Percentiles rank a stretch among this genome's conserved stretches.
Conservation (phyloP, 2,797 vertebrate genomes). For the Lepilemur ruficaudatus region DNA sequence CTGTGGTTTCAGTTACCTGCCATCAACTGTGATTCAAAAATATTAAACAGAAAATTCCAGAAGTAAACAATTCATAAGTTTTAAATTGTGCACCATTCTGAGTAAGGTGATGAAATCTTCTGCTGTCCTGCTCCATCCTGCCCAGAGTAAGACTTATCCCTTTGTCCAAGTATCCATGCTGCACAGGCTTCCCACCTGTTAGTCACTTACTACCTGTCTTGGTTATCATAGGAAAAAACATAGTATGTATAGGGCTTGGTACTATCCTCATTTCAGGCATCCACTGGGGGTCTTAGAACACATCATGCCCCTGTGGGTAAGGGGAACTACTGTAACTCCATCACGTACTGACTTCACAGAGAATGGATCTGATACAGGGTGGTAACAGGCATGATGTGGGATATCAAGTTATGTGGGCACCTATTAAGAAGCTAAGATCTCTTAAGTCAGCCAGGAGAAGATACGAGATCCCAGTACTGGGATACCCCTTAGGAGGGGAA, state of each 20-base stretch:
- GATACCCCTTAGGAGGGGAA: neutral
- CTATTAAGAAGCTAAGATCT: neutral
- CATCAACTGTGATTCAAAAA: neutral
- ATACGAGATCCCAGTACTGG: neutral
- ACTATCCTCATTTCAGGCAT: neutral
- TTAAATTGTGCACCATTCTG: neutral
- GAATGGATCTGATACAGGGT: neutral
- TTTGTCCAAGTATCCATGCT: neutral
- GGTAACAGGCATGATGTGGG: neutral
- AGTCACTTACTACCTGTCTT: neutral
- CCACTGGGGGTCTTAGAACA: neutral
- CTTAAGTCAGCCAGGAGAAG: neutral
- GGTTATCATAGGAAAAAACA: neutral
- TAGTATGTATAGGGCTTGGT: neutral
- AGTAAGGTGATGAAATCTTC: too few relatives aligned
- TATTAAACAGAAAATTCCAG: neutral
- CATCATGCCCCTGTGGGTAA: neutral
- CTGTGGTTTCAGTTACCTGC: neutral
- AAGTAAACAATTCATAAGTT: neutral
- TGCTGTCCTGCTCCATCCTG: neutral
- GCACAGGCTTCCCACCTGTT: neutral
- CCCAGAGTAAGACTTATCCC: neutral
- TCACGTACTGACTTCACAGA: neutral
- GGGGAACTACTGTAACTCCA: neutral
- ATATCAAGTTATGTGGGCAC: neutral